A percentile compares a stretch with the other conserved stretches of the same genome.
Conservation (phyloP, 2,888 invertebrate species). For the Cerastis rubricosa region DNA sequence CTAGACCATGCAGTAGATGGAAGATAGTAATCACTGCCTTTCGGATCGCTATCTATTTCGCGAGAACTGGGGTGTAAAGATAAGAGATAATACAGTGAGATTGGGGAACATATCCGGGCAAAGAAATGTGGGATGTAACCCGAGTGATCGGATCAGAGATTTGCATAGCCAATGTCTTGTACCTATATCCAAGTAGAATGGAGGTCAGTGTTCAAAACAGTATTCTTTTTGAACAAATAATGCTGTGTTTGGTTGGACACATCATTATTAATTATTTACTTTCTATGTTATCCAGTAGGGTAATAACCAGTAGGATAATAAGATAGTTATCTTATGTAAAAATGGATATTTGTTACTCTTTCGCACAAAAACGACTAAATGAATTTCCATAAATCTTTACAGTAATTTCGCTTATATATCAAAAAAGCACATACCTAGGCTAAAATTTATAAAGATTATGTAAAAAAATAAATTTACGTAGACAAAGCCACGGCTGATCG, state of each 20-base stretch:
- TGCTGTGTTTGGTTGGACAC: background rate
- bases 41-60: conserved; percentile 46
- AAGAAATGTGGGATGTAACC: conserved; percentile 48
- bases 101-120: conserved; percentile 47
- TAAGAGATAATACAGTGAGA: conserved; percentile 32
- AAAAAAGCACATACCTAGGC: background rate
- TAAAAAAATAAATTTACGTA: background rate
- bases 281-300: background rate
- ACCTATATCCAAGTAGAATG: background rate
- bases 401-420: background rate
- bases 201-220: background rate
- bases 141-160: conserved; percentile 40
- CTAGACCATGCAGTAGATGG: conserved; percentile 15
- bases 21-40: conserved; percentile 44
- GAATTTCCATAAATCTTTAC: background rate
- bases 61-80: conserved; percentile 34
- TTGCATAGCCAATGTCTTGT: conserved; percentile 40
- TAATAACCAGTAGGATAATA: too few relatives aligned
- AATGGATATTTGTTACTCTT: background rate
- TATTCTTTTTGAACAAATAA: background rate
- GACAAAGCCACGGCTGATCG: background rate
- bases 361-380: background rate
- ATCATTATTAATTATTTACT: background rate
- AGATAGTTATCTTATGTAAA: too few relatives aligned
- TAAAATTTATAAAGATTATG: too few relatives aligned